Percentiles rank a stretch among this genome's conserved stretches.
These are phyloP conservation scores for Listronotus bonariensis DNA, from an alignment of 1,140 invertebrate genomes.

Conservation along the genomic window DNA sequence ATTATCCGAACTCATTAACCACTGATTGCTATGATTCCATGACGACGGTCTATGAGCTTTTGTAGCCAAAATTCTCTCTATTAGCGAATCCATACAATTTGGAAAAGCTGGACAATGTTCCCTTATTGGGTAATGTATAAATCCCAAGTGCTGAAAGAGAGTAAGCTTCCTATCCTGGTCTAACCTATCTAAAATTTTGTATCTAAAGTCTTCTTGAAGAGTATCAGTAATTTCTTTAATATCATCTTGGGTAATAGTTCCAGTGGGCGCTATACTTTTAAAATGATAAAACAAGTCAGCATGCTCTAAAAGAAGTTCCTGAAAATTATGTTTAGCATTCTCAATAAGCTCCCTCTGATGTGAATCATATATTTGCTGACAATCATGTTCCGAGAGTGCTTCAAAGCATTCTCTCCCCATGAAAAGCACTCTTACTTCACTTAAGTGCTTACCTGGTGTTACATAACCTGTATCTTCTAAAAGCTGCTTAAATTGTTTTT, in stretches of 20 bases:
- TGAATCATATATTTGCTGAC: slow-evolving; percentile 91
- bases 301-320: slow-evolving; percentile 91
- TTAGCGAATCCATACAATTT: slow-evolving; percentile 88
- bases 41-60: slow-evolving; percentile 72
- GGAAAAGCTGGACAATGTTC: slow-evolving; percentile 92
- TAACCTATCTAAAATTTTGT: slow-evolving; percentile 88
- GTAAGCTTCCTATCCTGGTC: slow-evolving; percentile 94
- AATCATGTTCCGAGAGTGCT: slow-evolving; percentile 86
- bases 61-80: slow-evolving; percentile 74
- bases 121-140: slow-evolving; percentile 92
- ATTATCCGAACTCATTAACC: slow-evolving; percentile 68
- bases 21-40: slow-evolving; percentile 71
- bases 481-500: slow-evolving; percentile 91
- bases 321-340: slow-evolving; percentile 89
- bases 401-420: slow-evolving; percentile 96
- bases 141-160: slow-evolving; percentile 93
- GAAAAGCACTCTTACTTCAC: slow-evolving; percentile 91
- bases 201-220: slow-evolving; percentile 89
- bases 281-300: slow-evolving; percentile 94
- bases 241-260: slow-evolving; percentile 91
- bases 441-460: slow-evolving; percentile 88
- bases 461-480: slow-evolving; percentile 94
- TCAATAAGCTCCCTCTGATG: slow-evolving; percentile 93
- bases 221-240: slow-evolving; percentile 92
- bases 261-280: slow-evolving; percentile 85